Evolutionary conservation across 2,888 invertebrate genomes (phyloP), one percentile per base, ranked within the genome.

Genomic region (Salpingus planirostris): DNA sequence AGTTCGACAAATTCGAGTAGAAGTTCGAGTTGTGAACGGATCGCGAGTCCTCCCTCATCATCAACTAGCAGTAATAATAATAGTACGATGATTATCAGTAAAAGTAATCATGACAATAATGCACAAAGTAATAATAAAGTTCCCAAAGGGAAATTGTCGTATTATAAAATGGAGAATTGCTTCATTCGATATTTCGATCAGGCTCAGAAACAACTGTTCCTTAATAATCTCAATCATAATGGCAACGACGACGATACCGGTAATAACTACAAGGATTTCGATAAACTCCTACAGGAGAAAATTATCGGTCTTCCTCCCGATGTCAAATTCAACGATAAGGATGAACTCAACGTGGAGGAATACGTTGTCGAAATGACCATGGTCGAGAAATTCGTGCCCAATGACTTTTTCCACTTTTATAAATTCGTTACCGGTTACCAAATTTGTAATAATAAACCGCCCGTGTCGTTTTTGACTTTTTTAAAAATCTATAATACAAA

Each of bases 381-480:
- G 11, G 52, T 53, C 12, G 39, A 46, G 22, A 34, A 35, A 10
- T 41, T 39, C 21, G 48, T 46, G 2, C 56, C 55, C 1, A 33
- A 24, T 13, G 51, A 50, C 27, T 54, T 58, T 28, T 45, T 43
- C 12, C 43, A 43, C 8, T 58, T 54, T 33, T 58, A 58, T 26
- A 46, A 45, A 31, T 58, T 45, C 30, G 54, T 57, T 1, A 54
- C 58, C 1, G 55, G 53, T 2, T 54, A 52, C 31, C 58, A 58
- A 34, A 56, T 58, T 27, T 33, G 48, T n/a, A 43, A 46, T 11
- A 42, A 51, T 14, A 46, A 55, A 18, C 36, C 37, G 7, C 58
- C 58, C 3, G 51, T 58, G 13, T 52, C 54, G n/a, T 54, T 58
- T 35, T 34, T 50, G 24, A 50, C 52, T 5, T 58, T 57, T 39